phyloP scores from a whole-genome alignment of 2,113 vertebrate genomes.

The zebrafish (Danio rerio) region GRCz12tu NC_133184.1:44383001-44383500 shows the following conservation, averaged over 20 bases:
- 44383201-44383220: constrained; percentile 43
- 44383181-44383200: constrained; percentile 33
- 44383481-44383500: neutral
- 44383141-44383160: constrained; percentile 5
- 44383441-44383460: constrained; percentile 73
- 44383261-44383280: constrained; percentile 52
- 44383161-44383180: constrained; percentile 54
- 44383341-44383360: constrained; percentile 70
- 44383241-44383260: constrained; percentile 56
- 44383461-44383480: neutral
- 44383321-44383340: constrained; percentile 58
- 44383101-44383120: neutral
- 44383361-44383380: constrained; percentile 69
- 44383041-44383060: constrained; percentile 1
- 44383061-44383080: constrained; percentile 35
- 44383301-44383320: constrained; percentile 63
- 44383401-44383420: constrained; percentile 69
- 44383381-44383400: constrained; percentile 62
- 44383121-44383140: constrained; percentile 8
- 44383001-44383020: constrained; percentile 67
- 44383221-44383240: constrained; percentile 56
- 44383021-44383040: constrained; percentile 39
- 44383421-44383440: constrained; percentile 70
- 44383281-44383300: constrained; percentile 57
- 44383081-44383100: constrained; percentile 29